Evolutionary conservation across 2,888 invertebrate species (phyloP).

Genomic region (Phyto melanocephala): DNA sequence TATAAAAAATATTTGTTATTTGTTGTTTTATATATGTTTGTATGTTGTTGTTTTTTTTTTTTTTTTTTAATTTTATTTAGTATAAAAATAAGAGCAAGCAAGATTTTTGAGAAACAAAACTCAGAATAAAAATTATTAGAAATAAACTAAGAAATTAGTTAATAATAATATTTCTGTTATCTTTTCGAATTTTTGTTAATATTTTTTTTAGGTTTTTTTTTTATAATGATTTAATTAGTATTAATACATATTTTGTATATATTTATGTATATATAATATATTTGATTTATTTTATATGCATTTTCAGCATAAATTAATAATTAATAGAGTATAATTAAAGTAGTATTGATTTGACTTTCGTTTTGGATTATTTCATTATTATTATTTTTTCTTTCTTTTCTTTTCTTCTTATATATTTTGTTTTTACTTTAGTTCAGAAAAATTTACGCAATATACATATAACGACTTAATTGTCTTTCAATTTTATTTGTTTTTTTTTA

Average conservation of each 20-base stretch:
- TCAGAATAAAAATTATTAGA: constrained; percentile 18
- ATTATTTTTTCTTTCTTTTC: not conserved
- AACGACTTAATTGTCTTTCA: constrained; percentile 37
- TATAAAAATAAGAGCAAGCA: constrained; percentile 53
- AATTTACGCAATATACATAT: constrained; percentile 52
- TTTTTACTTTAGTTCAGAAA: constrained; percentile 38
- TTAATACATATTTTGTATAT: constrained; percentile 60
- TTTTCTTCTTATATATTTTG: constrained; percentile 27
- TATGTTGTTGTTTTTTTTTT: not conserved
- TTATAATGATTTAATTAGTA: constrained; percentile 54
- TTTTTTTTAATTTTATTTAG: constrained; percentile 14
- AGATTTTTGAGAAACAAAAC: constrained; percentile 33
- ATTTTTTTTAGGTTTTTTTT: not conserved
- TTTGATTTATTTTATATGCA: constrained; percentile 61
- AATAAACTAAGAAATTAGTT: constrained; percentile 57
- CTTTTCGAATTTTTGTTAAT: not conserved
- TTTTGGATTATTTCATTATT: constrained; percentile 52
- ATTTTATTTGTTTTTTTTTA: not conserved
- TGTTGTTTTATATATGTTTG: constrained; percentile 13
- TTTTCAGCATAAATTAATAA: constrained; percentile 62
- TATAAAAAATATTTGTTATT: constrained; percentile 11
- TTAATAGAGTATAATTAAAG: constrained; percentile 58
- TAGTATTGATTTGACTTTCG: constrained; percentile 60
- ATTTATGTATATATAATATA: constrained; percentile 39
- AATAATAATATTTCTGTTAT: constrained; percentile 48